These are phyloP conservation scores for Synergus laeviventris DNA, from an alignment of 2,888 invertebrate species.

Conservation along the genomic window DNA sequence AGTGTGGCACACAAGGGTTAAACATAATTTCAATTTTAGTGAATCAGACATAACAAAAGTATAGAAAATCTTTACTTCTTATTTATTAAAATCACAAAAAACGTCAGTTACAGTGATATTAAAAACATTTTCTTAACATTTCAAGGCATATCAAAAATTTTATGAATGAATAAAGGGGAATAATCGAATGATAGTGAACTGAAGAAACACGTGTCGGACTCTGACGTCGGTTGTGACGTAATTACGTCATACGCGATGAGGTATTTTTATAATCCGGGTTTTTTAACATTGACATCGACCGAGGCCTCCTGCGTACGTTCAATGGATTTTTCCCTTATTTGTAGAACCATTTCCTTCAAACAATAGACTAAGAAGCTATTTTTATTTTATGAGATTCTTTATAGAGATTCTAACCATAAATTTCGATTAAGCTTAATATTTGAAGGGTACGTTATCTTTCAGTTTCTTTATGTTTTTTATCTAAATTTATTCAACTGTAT, in stretches of 20 bases:
- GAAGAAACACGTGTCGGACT: neutral
- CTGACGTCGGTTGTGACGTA: slow-evolving; percentile 18
- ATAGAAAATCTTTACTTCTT: too few relatives aligned
- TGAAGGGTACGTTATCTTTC: too few relatives aligned
- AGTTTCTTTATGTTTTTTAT: too few relatives aligned
- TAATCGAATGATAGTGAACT: slow-evolving; percentile 1
- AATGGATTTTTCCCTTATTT: slow-evolving; percentile 3
- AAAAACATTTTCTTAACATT: too few relatives aligned
- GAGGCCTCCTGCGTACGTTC: neutral
- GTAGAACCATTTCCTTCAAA: neutral
- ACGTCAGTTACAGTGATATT: too few relatives aligned
- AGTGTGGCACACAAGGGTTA: too few relatives aligned
- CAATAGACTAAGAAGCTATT: neutral
- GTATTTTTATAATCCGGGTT: slow-evolving; percentile 21
- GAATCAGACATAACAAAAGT: too few relatives aligned
- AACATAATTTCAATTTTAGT: too few relatives aligned
- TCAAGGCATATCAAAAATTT: neutral
- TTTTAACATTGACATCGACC: slow-evolving; percentile 31
- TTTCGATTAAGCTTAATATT: too few relatives aligned
- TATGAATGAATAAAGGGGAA: slow-evolving; percentile 12
- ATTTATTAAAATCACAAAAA: too few relatives aligned
- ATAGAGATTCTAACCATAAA: neutral
- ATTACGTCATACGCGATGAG: slow-evolving; percentile 9
- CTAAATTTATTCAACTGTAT: too few relatives aligned
- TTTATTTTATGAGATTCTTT: neutral